Base-by-base conservation (phyloP, 2,113 vertebrate genomes). In the Oryzias curvinotus region DNA sequence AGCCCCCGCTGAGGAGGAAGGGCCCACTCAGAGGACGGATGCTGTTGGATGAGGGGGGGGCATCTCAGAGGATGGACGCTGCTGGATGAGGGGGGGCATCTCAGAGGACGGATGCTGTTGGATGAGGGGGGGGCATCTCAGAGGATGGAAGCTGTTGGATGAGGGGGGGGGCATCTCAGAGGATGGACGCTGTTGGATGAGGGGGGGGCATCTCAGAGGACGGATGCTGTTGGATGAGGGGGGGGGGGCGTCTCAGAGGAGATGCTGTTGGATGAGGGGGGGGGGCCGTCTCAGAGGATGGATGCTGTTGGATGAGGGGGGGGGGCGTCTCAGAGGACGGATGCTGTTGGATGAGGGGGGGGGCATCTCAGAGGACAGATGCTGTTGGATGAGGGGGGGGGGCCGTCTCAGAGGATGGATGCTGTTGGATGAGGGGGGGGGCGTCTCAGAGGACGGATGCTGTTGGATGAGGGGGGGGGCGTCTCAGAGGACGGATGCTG, bases 121-220 rank as follows among this genome's bases (percentile, higher is more conserved):
- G n/a, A n/a, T n/a, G n/a, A n/a, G n/a, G n/a, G n/a, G n/a, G n/a
- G n/a, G n/a, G n/a, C n/a, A n/a, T n/a, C 7, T 30, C 26, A 28
- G 26, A 28, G 26, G 26, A 85, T 23, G 49, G 69, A 86, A 83
- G 68, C 18, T 30, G 28, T 21, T 21, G n/a, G n/a, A n/a, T n/a
- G n/a, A n/a, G n/a, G n/a, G n/a, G n/a, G n/a, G n/a, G n/a, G n/a
- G n/a, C n/a, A n/a, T n/a, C 7, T 30, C 26, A 28, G 26, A 28
- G 26, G 26, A 85, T 23, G 49, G 69, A 86, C 83, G 68, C 18
- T 30, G 28, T 21, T 21, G n/a, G n/a, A n/a, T n/a, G n/a, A n/a
- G n/a, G n/a, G n/a, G n/a, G n/a, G n/a, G n/a, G n/a, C n/a, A n/a
- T n/a, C 7, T 30, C 26, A 28, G 26, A 28, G 26, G 26, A 85